A percentile compares a stretch with the other conserved stretches of the same genome.
Conservation (phyloP, 2,888 invertebrate genomes). For the Fabriciana adippe region DNA sequence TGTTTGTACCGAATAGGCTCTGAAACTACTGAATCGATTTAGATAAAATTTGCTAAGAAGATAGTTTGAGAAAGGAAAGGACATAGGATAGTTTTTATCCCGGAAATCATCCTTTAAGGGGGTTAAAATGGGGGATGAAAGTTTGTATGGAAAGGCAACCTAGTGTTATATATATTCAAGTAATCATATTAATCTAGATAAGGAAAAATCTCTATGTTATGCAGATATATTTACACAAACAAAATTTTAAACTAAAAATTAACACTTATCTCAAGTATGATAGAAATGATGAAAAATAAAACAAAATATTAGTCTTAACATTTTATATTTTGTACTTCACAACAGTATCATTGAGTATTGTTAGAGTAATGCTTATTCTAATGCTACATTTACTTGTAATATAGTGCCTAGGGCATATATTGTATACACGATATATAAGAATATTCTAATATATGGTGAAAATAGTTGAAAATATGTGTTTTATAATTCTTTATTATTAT, state of each 20-base stretch:
- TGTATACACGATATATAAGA: constrained; percentile 2
- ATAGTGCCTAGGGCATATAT: constrained; percentile 26
- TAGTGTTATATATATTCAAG: too few species aligned
- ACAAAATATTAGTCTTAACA: constrained; percentile 28
- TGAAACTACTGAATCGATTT: too few species aligned
- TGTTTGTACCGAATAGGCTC: too few species aligned
- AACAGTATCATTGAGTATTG: constrained; percentile 58
- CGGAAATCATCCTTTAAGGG: too few species aligned
- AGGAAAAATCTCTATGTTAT: neutral
- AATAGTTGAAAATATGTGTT: constrained; percentile 14
- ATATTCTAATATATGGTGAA: constrained; percentile 17
- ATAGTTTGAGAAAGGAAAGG: too few species aligned
- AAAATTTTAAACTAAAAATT: too few species aligned
- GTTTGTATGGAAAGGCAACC: too few species aligned
- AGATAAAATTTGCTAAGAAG: too few species aligned
- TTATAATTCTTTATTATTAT: neutral
- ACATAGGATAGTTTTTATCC: too few species aligned
- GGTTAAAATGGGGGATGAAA: too few species aligned
- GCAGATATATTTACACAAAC: neutral
- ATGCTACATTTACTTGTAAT: constrained; percentile 34
- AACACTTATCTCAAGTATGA: neutral
- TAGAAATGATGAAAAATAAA: constrained; percentile 16
- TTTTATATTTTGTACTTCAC: constrained; percentile 55
- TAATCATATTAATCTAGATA: too few species aligned
- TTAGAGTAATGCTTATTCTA: constrained; percentile 45